Percentiles rank a stretch among this genome's conserved stretches.
These are phyloP conservation scores for Picathartes gymnocephalus DNA, from an alignment of 2,113 vertebrate genomes.

Conservation along the genomic window DNA sequence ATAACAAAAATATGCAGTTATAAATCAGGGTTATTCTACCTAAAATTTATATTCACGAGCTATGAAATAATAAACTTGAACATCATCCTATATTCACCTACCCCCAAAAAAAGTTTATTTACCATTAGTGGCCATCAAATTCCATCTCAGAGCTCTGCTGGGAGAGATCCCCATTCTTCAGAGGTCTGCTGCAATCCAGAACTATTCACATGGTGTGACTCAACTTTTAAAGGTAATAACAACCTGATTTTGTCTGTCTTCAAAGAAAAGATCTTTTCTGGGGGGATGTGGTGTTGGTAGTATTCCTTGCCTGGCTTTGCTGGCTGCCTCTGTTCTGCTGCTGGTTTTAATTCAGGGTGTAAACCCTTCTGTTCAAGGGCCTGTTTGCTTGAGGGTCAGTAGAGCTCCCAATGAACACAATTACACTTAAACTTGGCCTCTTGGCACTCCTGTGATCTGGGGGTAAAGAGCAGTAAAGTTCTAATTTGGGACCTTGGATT, in stretches of 20 bases:
- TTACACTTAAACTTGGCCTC: not conserved
- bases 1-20: not conserved
- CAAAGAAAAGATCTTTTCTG: rapidly evolving
- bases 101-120: not conserved
- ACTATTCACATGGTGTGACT: not conserved
- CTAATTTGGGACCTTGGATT: not conserved
- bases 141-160: not conserved
- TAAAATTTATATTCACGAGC: not conserved
- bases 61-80: not conserved
- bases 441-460: not conserved
- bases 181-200: not conserved
- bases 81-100: not conserved
- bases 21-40: not conserved
- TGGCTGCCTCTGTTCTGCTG: not conserved
- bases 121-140: not conserved
- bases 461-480: not conserved
- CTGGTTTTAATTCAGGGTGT: not conserved
- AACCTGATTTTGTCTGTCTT: not conserved
- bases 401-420: not conserved
- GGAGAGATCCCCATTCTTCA: not conserved
- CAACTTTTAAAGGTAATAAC: not conserved
- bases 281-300: rapidly evolving
- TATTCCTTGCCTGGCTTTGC: not conserved
- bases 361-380: not conserved
- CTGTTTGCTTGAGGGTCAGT: not conserved